Base-by-base conservation (phyloP, 2,888 invertebrate species). In the Orchesella flavescens region DNA sequence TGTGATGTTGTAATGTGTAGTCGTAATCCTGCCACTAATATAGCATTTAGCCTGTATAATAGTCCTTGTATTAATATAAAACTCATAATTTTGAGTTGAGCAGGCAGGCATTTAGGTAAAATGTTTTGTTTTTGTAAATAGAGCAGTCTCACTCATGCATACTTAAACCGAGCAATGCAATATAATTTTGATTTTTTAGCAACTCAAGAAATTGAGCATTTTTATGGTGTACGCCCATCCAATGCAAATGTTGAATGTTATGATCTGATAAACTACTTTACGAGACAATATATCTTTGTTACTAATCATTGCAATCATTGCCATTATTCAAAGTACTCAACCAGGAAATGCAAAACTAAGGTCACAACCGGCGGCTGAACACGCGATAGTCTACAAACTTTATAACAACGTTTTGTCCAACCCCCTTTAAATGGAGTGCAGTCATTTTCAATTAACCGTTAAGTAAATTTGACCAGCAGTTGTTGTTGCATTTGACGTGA, bases 381-480 rank as follows among this genome's bases (percentile, higher is more conserved):
- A 61, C 13, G 24, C 34, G 7, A n/a, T 15, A 1, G n/a, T 15
- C 12, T 49, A 3, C 49, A 49, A n/a, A 49, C n/a, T 49, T 49
- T 49, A 12, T 15, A 49, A 49, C 3, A 44, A 44, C n/a, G n/a
- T 34, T 34, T 34, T 34, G 7, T 34, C 34, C 34, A 34, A 34
- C 2, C 7, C 34, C 34, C 7, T 7, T 34, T 34, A 49, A 12
- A 69, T 77, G 59, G 49, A 49, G 68, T 77, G 46, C n/a, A 77
- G 69, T 59, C 34, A 77, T 59, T 59, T 77, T 69, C 77, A 77
- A 77, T 77, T 77, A 77, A 77, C 77, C 59, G 77, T 77, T 77
- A 77, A 59, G 21, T 77, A 59, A 69, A 69, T 55, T 59, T 44
- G 55, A 44, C 57, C 21, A 73, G 53, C 75, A 19, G n/a, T 21